Evolutionary conservation across 1,140 invertebrate genomes (phyloP), one percentile per base, ranked within the genome.

Genomic region (Triops longicaudatus): DNA sequence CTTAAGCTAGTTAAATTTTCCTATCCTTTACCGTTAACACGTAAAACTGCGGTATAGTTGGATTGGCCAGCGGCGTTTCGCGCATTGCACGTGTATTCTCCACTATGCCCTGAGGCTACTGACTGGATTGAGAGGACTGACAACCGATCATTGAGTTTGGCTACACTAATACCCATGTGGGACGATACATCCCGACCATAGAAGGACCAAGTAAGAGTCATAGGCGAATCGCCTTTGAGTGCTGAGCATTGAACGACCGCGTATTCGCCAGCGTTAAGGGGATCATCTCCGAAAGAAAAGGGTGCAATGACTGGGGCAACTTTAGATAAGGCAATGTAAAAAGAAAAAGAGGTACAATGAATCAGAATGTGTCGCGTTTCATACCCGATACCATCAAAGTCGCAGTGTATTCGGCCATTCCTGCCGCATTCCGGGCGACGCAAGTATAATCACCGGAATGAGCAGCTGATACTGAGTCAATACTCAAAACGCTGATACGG

Each of bases 371-470:
- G 22, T n/a, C 3, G 22, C 14, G 27, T 27, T 43, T 17, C 12
- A 26, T 22, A n/a, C 63, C 26, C 17, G 31, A 73, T 81, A 86
- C 85, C 84, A 80, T 83, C 81, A 10, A 86, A 84, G 81, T 89
- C 86, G 91, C 89, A 14, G 90, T 89, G 82, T 90, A 89, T 78
- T 88, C 88, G 37, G 75, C 37, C 22, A 42, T 37, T 10, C 17
- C 71, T 6, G 78, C 78, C 22, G 63, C 26, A 76, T 78, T 78
- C 28, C 72, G 28, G 12, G 74, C 78, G 22, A 72, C 41, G 84
- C 91, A 92, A 44, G 90, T 89, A 83, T 92, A 91, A 85, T 91
- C 91, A 80, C 91, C 91, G 80, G 91, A 91, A 85, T 93, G 90
- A 81, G 89, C 87, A 81, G 90, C 90, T 82, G 90, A 89, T 80